Percentiles rank a stretch among this genome's conserved stretches.
Evolutionary conservation across 2,113 vertebrate genomes (phyloP).

Genomic region (Chauna torquata): DNA sequence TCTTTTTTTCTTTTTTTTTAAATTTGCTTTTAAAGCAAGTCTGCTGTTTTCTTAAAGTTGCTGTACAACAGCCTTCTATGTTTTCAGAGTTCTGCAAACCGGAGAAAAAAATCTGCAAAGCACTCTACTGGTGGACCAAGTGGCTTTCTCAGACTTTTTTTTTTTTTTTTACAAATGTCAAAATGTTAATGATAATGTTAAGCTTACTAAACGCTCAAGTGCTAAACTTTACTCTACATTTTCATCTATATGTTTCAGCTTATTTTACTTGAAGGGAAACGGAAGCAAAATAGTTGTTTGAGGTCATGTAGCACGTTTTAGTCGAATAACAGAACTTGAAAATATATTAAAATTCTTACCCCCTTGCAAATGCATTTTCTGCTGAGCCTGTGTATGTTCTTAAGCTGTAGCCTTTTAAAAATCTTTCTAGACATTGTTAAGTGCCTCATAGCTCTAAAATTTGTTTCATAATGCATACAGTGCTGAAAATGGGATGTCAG

Average conservation of each 20-base stretch:
- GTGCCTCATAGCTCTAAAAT: neutral
- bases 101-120: neutral
- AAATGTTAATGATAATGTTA: neutral
- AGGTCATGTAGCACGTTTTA: neutral
- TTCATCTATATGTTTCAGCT: neutral
- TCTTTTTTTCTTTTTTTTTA: neutral
- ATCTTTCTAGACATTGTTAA: neutral
- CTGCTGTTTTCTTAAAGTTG: neutral
- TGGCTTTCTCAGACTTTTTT: neutral
- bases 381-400: neutral
- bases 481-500: neutral
- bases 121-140: neutral
- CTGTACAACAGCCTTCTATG: no score
- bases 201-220: neutral
- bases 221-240: neutral
- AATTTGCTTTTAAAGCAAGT: neutral
- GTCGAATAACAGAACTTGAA: neutral
- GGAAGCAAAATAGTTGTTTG: neutral
- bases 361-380: neutral
- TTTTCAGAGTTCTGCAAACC: neutral
- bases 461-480: neutral
- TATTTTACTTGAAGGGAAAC: neutral
- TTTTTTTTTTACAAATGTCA: neutral
- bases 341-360: neutral
- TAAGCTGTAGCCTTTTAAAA: neutral